Base-by-base conservation (phyloP, 2,888 invertebrate genomes). In the Drosophila rellima region DNA sequence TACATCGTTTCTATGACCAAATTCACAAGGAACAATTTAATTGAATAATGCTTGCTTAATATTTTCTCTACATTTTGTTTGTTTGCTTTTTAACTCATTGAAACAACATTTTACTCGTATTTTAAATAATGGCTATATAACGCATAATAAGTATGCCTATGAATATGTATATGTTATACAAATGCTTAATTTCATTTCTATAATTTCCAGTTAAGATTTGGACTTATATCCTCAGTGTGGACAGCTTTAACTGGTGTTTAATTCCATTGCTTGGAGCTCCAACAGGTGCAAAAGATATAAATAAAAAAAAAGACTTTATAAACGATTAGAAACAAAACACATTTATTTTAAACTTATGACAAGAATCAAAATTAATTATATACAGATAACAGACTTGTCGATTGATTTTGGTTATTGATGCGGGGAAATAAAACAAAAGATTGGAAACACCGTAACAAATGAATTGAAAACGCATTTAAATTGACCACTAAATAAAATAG, bases 321-420 rank as follows among this genome's bases (percentile, higher is more conserved):
- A 51, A 60, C 59, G 17, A 52, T 62, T 63, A 40, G 44, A 66
- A 69, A 69, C 50, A 63, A 66, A 68, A 70, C 48, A 65, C 29
- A 51, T 54, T 62, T 64, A 59, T 74, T 71, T 54, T 48, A 39
- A 65, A 52, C 61, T 66, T 70, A 67, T 66, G 70, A 70, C 70
- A 61, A 70, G 66, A 52, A 55, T 67, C 57, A 66, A 61, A 54
- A 65, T 66, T 66, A 60, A 50, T 56, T 48, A 63, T 60, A 42
- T 74, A 60, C 55, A 56, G 39, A 56, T 74, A 70, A 57, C 70
- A 70, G 70, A 50, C 66, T 55, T 59, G 51, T 54, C 17, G 51
- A 61, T 42, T 59, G 26, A 26, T 26, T 26, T 55, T 47, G 50
- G 31, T 50, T 64, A 63, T 52, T 60, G 31, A 31, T 47, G 35